Percentiles rank a stretch among this genome's conserved stretches.
phyloP scores from a whole-genome alignment of 1,140 invertebrate genomes.

The Dinothrombium tinctorium region DNA sequence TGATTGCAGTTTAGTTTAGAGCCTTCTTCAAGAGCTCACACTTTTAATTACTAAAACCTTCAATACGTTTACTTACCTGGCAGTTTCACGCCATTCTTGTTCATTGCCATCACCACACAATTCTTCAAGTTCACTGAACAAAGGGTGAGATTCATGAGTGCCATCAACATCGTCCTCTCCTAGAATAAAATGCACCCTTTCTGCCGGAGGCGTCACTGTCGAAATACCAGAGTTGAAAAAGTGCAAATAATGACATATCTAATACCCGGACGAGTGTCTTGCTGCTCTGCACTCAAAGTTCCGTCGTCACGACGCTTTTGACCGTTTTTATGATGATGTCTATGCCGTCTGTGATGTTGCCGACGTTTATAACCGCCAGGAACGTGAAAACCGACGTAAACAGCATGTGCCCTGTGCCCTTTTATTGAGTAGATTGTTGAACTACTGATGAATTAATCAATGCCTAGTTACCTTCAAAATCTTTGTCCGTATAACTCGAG shows the following conservation, averaged over 20 bases:
- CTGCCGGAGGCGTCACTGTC: slow-evolving; percentile 35
- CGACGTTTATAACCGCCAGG: slow-evolving; percentile 19
- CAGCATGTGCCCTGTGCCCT: slow-evolving; percentile 67
- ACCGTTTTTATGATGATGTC: slow-evolving; percentile 48
- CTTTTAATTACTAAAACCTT: too few species aligned
- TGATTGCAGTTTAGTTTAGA: background rate
- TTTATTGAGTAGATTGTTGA: slow-evolving; percentile 8
- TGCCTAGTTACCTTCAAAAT: slow-evolving; percentile 4
- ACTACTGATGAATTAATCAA: background rate
- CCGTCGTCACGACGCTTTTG: slow-evolving; percentile 25
- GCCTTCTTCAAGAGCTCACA: too few species aligned
- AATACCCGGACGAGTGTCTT: background rate
- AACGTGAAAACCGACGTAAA: slow-evolving; percentile 65
- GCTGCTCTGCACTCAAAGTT: slow-evolving; percentile 1
- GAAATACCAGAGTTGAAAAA: background rate
- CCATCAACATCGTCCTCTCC: slow-evolving; percentile 51
- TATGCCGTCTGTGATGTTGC: slow-evolving; percentile 24
- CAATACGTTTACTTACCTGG: slow-evolving; percentile 46
- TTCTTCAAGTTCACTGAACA: slow-evolving; percentile 80
- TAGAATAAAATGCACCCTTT: slow-evolving; percentile 81
- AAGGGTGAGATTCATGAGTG: slow-evolving; percentile 22
- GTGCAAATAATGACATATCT: background rate
- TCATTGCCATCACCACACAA: slow-evolving; percentile 52
- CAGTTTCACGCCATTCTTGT: slow-evolving; percentile 88
- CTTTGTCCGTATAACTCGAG: slow-evolving; percentile 1